A percentile compares a stretch with the other conserved stretches of the same genome.
Conservation (phyloP, 2,797 vertebrate genomes). For the Hemitrygon akajei region DNA sequence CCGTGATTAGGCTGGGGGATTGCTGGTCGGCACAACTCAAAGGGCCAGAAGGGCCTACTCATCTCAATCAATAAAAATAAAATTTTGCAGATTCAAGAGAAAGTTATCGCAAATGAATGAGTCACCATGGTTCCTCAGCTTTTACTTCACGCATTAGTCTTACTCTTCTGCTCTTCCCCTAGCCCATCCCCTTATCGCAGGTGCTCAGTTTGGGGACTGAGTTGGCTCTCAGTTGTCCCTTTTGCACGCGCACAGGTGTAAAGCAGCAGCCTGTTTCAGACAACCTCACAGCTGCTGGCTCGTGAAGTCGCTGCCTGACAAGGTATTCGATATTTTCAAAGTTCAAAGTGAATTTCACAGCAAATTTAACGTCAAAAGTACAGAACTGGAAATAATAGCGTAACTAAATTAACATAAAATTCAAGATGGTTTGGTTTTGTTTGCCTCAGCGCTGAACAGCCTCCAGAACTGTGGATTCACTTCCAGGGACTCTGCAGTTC, state of each 20-base stretch:
- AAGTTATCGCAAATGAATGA: neutral
- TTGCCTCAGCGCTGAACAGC: too few relatives aligned
- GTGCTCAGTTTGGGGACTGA: too few relatives aligned
- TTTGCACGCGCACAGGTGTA: neutral
- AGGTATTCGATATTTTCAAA: neutral
- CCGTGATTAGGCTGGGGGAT: too few relatives aligned
- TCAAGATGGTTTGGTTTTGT: too few relatives aligned
- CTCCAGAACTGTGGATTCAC: too few relatives aligned
- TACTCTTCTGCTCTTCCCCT: neutral
- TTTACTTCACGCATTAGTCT: neutral
- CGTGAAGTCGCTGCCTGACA: neutral
- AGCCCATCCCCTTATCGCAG: neutral
- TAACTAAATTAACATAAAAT: neutral
- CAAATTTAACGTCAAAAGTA: too few relatives aligned
- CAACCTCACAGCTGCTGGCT: too few relatives aligned
- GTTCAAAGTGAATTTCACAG: too few relatives aligned
- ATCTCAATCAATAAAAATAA: too few relatives aligned
- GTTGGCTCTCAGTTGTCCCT: neutral
- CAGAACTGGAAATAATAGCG: neutral
- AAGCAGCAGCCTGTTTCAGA: neutral
- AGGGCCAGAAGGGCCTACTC: too few relatives aligned
- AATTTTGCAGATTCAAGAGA: neutral
- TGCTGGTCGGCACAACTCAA: too few relatives aligned
- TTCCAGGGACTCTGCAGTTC: too few relatives aligned
- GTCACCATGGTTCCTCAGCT: neutral